Conservation (phyloP, 2,888 invertebrate species). For the Sinotaia quadrata region DNA sequence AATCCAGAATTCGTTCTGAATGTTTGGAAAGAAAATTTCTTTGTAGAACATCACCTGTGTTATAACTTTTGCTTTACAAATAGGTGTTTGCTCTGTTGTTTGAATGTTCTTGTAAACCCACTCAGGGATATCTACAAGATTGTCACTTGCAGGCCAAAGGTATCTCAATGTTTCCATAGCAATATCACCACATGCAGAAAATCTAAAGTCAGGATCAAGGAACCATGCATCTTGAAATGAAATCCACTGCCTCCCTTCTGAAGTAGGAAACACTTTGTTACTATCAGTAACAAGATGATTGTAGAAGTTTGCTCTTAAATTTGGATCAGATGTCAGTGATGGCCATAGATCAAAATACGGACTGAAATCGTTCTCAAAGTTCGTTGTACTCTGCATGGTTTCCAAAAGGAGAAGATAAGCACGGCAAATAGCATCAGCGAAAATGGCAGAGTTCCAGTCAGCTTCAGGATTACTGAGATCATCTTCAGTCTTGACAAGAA, state of each 20-base stretch:
- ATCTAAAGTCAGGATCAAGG: slow-evolving; percentile 38
- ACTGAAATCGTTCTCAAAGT: neutral
- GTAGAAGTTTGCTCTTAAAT: slow-evolving; percentile 23
- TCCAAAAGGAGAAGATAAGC: slow-evolving; percentile 45
- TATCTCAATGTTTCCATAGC: slow-evolving; percentile 28
- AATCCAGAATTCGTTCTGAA: slow-evolving; percentile 29
- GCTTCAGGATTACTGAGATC: slow-evolving; percentile 45
- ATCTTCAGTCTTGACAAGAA: slow-evolving; percentile 51
- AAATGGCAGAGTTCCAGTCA: slow-evolving; percentile 51
- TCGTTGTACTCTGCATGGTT: slow-evolving; percentile 30
- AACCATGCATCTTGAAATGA: slow-evolving; percentile 40
- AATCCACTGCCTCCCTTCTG: neutral
- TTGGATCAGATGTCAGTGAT: neutral
- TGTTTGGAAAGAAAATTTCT: slow-evolving; percentile 48
- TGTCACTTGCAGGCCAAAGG: slow-evolving; percentile 13
- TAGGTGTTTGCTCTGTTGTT: too few species aligned
- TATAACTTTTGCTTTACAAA: slow-evolving; percentile 13
- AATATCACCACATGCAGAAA: slow-evolving; percentile 17
- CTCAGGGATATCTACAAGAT: slow-evolving; percentile 32
- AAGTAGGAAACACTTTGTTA: slow-evolving; percentile 9
- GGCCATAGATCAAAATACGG: slow-evolving; percentile 27
- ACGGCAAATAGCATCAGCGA: slow-evolving; percentile 43
- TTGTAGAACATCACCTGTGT: slow-evolving; percentile 40
- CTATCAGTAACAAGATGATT: neutral
- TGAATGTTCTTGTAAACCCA: slow-evolving; percentile 27